Evolutionary conservation across 2,888 invertebrate genomes (phyloP).

Genomic region (Sialis fuliginosa): DNA sequence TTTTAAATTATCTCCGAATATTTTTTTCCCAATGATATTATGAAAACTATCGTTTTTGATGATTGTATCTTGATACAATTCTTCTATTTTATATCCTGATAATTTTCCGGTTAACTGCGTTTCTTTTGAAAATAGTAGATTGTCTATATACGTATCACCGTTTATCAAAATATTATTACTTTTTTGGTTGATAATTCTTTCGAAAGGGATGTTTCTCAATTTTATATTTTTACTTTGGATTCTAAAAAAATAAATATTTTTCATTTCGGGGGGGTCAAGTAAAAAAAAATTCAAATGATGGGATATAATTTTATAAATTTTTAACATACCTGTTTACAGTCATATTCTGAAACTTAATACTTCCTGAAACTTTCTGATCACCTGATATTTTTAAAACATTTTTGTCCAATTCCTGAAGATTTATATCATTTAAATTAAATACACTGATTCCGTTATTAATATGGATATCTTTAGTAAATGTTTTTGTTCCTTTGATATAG

Average conservation of each 20-base stretch:
- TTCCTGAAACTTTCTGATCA: constrained; percentile 27
- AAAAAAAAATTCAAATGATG: no score
- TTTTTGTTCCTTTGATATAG: constrained; percentile 29
- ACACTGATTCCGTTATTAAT: constrained; percentile 25
- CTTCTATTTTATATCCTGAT: not conserved
- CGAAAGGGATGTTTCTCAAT: no score
- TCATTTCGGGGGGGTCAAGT: no score
- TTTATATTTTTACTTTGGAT: no score
- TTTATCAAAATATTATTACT: no score
- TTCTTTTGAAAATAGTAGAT: not conserved
- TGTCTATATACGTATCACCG: not conserved
- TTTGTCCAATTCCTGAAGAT: constrained; percentile 24
- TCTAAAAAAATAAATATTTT: no score
- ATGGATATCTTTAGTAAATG: constrained; percentile 23
- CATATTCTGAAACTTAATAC: constrained; percentile 22
- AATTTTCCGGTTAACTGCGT: not conserved
- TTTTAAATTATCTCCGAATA: not conserved
- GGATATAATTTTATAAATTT: no score
- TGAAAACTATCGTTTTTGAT: no score
- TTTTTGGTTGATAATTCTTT: no score
- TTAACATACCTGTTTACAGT: constrained; percentile 15
- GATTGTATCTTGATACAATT: not conserved
- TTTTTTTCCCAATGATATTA: not conserved
- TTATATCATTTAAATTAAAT: constrained; percentile 26
- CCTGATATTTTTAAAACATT: constrained; percentile 23